phyloP scores from a whole-genome alignment of 1,140 invertebrate species.

The Gryon sp. region DNA sequence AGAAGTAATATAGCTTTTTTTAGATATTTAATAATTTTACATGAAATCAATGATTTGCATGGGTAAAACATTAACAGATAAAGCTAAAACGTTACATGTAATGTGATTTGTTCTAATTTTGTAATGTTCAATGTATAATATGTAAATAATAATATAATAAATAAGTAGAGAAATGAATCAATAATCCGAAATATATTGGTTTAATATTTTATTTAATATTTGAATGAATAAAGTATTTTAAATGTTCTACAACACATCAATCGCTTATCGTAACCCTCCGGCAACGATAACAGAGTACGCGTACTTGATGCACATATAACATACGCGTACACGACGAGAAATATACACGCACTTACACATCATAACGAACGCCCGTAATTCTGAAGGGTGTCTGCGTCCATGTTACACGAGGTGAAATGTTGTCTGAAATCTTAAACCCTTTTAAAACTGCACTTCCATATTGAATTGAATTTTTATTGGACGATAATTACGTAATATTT shows the following conservation, averaged over 20 bases:
- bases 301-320: slow-evolving; percentile 69
- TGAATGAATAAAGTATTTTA: slow-evolving; percentile 1
- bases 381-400: slow-evolving; percentile 73
- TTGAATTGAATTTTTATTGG: neutral
- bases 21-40: too few species aligned
- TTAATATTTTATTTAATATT: too few species aligned
- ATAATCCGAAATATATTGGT: too few species aligned
- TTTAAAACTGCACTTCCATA: too few species aligned
- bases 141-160: too few species aligned
- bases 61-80: too few species aligned
- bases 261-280: slow-evolving; percentile 58
- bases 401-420: slow-evolving; percentile 66
- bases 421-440: neutral
- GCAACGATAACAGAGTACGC: slow-evolving; percentile 41
- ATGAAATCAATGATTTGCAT: too few species aligned
- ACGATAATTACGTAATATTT: neutral
- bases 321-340: slow-evolving; percentile 7
- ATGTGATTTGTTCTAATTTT: too few species aligned
- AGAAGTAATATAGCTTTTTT: too few species aligned
- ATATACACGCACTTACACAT: slow-evolving; percentile 34
- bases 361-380: slow-evolving; percentile 43
- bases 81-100: too few species aligned
- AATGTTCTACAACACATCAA: slow-evolving; percentile 66
- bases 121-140: too few species aligned
- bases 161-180: too few species aligned